phyloP scores from a whole-genome alignment of 2,797 vertebrate genomes.

The Morelia viridis region DNA sequence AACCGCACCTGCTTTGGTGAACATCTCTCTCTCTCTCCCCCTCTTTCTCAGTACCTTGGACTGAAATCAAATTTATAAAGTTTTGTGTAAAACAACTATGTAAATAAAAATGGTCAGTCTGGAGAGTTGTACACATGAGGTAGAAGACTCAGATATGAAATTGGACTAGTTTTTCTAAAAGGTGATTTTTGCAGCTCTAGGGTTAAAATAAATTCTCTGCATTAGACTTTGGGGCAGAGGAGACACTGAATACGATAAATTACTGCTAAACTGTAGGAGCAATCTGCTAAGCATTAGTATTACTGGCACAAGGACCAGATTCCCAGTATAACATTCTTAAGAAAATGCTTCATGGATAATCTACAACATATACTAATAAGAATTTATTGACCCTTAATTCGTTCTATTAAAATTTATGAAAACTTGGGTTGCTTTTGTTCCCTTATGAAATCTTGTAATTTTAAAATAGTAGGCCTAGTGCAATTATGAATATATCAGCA shows the following conservation, averaged over 20 bases:
- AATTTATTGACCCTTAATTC: constrained; percentile 68
- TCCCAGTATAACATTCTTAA: not conserved
- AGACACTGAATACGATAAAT: constrained; percentile 59
- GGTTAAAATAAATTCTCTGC: constrained; percentile 42
- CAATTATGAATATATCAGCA: constrained; percentile 88
- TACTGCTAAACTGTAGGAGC: constrained; percentile 72
- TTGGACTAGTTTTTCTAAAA: constrained; percentile 54
- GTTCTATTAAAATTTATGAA: constrained; percentile 59
- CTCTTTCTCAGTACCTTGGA: constrained; percentile 46
- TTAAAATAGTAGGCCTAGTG: constrained; percentile 87
- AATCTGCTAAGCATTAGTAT: not conserved
- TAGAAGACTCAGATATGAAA: constrained; percentile 30
- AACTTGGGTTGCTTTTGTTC: constrained; percentile 66
- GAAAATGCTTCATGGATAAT: constrained; percentile 3
- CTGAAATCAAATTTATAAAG: constrained; percentile 57
- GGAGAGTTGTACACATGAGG: constrained; percentile 10
- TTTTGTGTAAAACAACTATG: constrained; percentile 35
- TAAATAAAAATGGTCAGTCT: constrained; percentile 52
- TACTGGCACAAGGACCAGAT: not conserved
- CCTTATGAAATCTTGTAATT: constrained; percentile 84
- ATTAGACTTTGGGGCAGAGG: constrained; percentile 43
- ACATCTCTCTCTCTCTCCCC: constrained; percentile 45
- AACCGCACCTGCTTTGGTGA: constrained; percentile 42
- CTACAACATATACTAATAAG: constrained; percentile 52
- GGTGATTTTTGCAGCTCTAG: constrained; percentile 56